Evolutionary conservation across 2,888 invertebrate genomes (phyloP).

Genomic region (Amphipoea lucens): DNA sequence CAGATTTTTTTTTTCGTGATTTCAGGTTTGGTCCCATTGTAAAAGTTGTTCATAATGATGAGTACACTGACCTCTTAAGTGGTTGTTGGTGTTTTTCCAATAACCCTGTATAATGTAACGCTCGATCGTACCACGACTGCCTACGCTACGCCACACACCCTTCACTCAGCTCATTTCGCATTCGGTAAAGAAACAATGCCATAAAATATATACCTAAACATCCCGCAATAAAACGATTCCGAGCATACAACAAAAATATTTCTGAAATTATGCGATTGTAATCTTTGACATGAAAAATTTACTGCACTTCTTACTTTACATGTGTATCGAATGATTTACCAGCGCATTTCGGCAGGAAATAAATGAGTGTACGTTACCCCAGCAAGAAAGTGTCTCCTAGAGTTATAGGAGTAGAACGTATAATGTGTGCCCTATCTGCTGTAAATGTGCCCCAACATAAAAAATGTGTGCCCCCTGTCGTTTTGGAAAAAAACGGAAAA

Average conservation of each 20-base stretch:
- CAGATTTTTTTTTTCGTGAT: no score
- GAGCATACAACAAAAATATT: slow-evolving; percentile 52
- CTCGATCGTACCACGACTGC: slow-evolving; percentile 62
- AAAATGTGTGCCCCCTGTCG: no score
- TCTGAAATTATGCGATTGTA: slow-evolving; percentile 56
- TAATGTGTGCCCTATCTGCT: no score
- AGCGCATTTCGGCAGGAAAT: slow-evolving; percentile 37
- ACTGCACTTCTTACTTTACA: slow-evolving; percentile 51
- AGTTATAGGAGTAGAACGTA: no score
- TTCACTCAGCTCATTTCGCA: slow-evolving; percentile 26
- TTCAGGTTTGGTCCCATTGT: no score
- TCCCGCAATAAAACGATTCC: slow-evolving; percentile 53
- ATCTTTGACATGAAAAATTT: slow-evolving; percentile 57
- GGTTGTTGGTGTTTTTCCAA: no score
- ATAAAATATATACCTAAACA: slow-evolving; percentile 36
- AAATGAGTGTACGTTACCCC: no score
- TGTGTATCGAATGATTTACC: slow-evolving; percentile 50
- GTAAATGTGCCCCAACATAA: no score
- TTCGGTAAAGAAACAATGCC: slow-evolving; percentile 42
- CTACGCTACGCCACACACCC: slow-evolving; percentile 39
- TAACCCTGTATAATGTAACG: slow-evolving; percentile 69
- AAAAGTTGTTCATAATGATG: no score
- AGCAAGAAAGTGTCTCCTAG: no score
- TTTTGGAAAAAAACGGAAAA: no score
- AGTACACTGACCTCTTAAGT: no score